Base-by-base conservation (phyloP, 2,113 vertebrate species). In the Furnarius figulus region DNA sequence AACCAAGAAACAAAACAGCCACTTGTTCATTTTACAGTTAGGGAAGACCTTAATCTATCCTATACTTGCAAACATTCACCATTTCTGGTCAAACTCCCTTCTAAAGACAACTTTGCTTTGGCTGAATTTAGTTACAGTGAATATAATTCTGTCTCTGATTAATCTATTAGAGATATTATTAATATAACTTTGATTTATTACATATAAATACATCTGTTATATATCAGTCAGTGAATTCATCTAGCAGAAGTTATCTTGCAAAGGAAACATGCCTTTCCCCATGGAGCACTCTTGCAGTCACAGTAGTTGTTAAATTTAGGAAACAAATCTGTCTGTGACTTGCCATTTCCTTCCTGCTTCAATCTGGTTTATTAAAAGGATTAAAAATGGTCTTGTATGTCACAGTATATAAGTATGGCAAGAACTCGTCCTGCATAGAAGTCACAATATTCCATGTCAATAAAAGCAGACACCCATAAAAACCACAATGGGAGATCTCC, bases 151-250 rank as follows among this genome's bases (percentile, higher is more conserved):
- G 67, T 46, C n/a, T 82, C 71, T 70, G 55, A 77, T 73, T 88
- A 88, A 35, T 47, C 49, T 70, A 71, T 76, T 83, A 58, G 25
- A 52, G 37, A 76, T 76, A 73, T 70, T 73, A 92, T 63, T 89
- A 93, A 92, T 65, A 66, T 62, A 82, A 63, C 24, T 90, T 91
- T 88, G 72, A 87, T 87, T 82, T 88, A 65, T 72, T 76, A 37
- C 66, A 13, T 76, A 76, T 90, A 94, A 91, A 92, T 88, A 87
- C 37, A 79, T 85, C 78, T 94, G 67, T 42, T 90, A 35, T 7
- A 4, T 42, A 92, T 90, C 86, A 91, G 42, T 39, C 72, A 50
- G 27, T 35, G 55, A 61, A 66, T 89, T 89, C 20, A 65, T 52
- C 94, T 85, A 82, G 23, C 63, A 94, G 85, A 85, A 90, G 53